Evolutionary conservation across 2,113 vertebrate species (phyloP).

Genomic region (Ancistrus triradiatus): DNA sequence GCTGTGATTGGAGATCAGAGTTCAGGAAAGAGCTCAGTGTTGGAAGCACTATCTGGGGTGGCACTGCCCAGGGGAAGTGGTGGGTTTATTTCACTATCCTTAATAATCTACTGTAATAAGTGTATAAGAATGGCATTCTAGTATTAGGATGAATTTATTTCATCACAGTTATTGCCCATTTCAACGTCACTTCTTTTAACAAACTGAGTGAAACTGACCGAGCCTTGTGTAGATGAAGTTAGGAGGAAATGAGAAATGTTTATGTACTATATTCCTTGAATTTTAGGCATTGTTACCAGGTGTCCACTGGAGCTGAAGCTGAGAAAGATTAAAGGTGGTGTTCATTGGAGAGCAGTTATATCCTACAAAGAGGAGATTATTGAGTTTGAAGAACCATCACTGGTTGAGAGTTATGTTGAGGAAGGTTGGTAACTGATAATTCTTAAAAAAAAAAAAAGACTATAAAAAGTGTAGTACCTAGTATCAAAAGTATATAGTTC

Average conservation of each 20-base stretch:
- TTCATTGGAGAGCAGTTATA: slow-evolving; percentile 36
- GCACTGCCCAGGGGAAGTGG: slow-evolving; percentile 50
- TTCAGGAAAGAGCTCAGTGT: slow-evolving; percentile 54
- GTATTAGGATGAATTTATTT: too few species aligned
- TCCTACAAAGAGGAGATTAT: slow-evolving; percentile 26
- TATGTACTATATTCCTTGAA: slow-evolving; percentile 2
- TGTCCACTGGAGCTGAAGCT: slow-evolving; percentile 50
- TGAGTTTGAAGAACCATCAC: slow-evolving; percentile 37
- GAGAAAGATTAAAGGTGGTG: slow-evolving; percentile 33
- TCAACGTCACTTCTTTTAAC: too few species aligned
- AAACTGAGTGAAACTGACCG: too few species aligned
- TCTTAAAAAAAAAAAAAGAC: too few species aligned
- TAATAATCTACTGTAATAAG: not conserved
- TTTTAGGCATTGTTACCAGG: slow-evolving; percentile 50
- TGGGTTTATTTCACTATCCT: slow-evolving; percentile 18
- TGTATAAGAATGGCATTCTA: too few species aligned
- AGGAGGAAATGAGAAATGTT: too few species aligned
- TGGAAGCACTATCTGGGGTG: slow-evolving; percentile 55
- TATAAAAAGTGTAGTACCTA: slow-evolving; percentile 41
- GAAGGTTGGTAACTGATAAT: slow-evolving; percentile 17
- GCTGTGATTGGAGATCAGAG: slow-evolving; percentile 50
- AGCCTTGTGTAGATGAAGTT: too few species aligned
- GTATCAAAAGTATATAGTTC: slow-evolving; percentile 28
- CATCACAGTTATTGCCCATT: too few species aligned
- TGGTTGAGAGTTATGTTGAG: slow-evolving; percentile 36